Evolutionary conservation across 2,888 invertebrate genomes (phyloP).

Genomic region (Minunthozetes semirufus): DNA sequence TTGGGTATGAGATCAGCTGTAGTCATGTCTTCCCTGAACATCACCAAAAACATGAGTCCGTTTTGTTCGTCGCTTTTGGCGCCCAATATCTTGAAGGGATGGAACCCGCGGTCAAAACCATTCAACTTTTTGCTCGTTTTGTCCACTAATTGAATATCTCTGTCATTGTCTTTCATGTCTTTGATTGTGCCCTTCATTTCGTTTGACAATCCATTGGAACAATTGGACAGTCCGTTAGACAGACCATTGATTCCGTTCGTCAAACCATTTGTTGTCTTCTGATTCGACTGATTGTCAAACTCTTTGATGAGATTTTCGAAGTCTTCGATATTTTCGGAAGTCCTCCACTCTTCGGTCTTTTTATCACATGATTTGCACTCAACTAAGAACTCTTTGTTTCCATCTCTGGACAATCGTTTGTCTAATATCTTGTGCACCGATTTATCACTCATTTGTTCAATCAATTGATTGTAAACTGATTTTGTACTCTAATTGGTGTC

Average conservation of each 20-base stretch:
- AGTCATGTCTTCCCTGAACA: conserved; percentile 11
- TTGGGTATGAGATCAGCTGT: conserved; percentile 10
- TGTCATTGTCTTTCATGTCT: neutral
- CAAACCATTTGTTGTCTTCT: too few species aligned
- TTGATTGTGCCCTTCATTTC: too few species aligned
- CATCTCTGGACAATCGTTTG: neutral
- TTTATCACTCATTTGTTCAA: neutral
- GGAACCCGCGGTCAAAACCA: conserved; percentile 15
- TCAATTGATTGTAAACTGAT: too few species aligned
- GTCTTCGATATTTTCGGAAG: neutral
- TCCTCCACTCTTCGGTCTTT: neutral
- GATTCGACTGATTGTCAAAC: neutral
- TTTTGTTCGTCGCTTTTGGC: neutral
- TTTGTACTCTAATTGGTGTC: too few species aligned
- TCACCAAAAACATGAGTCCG: neutral
- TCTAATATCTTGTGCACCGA: neutral
- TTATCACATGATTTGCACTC: neutral
- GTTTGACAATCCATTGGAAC: too few species aligned
- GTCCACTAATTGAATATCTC: neutral
- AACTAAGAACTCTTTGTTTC: neutral
- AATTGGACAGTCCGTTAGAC: too few species aligned
- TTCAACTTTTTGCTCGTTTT: neutral
- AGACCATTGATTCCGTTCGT: too few species aligned
- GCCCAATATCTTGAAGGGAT: conserved; percentile 6
- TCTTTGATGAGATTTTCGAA: neutral